Conservation (phyloP, 2,888 invertebrate genomes). For the Ophion slaviceki region DNA sequence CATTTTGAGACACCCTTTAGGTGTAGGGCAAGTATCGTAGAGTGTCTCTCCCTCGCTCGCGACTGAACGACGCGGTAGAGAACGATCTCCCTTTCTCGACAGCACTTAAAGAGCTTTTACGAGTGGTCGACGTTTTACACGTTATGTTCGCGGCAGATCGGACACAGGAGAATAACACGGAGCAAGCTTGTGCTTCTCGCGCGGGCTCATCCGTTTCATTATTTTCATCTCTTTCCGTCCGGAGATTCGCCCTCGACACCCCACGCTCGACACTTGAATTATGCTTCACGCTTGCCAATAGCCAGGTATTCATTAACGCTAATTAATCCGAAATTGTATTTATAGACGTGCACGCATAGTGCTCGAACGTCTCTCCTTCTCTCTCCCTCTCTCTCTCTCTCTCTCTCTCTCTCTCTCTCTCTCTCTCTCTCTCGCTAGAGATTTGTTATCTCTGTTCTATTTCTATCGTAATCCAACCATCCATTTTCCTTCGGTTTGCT, state of each 20-base stretch:
- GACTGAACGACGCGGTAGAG: slow-evolving; percentile 40
- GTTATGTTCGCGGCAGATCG: slow-evolving; percentile 58
- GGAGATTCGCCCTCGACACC: slow-evolving; percentile 24
- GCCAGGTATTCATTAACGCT: slow-evolving; percentile 80
- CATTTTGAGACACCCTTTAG: too few relatives aligned
- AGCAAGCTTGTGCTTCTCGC: slow-evolving; percentile 44
- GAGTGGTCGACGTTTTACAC: slow-evolving; percentile 56
- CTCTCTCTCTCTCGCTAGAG: too few relatives aligned
- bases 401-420: not conserved
- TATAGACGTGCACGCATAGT: slow-evolving; percentile 66
- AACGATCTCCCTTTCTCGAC: slow-evolving; percentile 49
- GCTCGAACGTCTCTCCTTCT: not conserved
- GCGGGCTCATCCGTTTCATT: slow-evolving; percentile 24
- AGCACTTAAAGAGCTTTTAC: slow-evolving; percentile 64
- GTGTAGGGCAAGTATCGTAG: too few relatives aligned
- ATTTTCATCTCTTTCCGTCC: slow-evolving; percentile 34
- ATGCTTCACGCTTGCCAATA: slow-evolving; percentile 79
- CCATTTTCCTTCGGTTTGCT: too few relatives aligned
- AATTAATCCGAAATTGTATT: slow-evolving; percentile 79
- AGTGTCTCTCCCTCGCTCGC: too few relatives aligned
- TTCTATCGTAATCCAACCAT: too few relatives aligned
- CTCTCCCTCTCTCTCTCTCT: not conserved
- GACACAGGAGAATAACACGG: slow-evolving; percentile 53
- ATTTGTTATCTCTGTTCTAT: too few relatives aligned
- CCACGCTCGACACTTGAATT: slow-evolving; percentile 72